Evolutionary conservation across 1,140 invertebrate species (phyloP).

Genomic region (Bilobella aurantiaca): DNA sequence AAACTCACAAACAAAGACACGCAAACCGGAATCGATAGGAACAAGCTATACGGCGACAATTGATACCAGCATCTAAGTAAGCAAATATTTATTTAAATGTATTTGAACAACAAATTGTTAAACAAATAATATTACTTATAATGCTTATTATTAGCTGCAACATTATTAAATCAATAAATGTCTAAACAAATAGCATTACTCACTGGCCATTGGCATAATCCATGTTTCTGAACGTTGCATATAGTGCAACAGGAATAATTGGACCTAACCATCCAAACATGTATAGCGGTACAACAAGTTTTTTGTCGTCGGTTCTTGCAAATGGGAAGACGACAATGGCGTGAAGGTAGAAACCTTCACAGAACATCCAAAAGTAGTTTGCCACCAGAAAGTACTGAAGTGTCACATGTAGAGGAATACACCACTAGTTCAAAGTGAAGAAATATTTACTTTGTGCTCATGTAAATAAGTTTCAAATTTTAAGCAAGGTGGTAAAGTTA

Average conservation of each 20-base stretch:
- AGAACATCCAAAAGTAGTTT: slow-evolving; percentile 50
- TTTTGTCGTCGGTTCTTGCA: slow-evolving; percentile 41
- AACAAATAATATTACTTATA: too few relatives aligned
- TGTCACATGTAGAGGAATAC: slow-evolving; percentile 22
- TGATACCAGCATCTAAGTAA: too few relatives aligned
- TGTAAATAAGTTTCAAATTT: too few relatives aligned
- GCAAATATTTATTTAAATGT: too few relatives aligned
- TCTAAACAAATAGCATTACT: too few relatives aligned
- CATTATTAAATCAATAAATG: too few relatives aligned
- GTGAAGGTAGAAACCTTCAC: slow-evolving; percentile 48
- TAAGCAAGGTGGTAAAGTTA: too few relatives aligned
- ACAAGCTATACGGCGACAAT: too few relatives aligned
- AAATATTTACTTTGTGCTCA: not conserved
- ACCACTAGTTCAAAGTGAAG: slow-evolving; percentile 17
- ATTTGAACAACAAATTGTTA: too few relatives aligned
- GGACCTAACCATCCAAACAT: slow-evolving; percentile 46
- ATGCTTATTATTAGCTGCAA: too few relatives aligned
- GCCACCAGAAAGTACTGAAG: slow-evolving; percentile 36
- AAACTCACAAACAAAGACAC: too few relatives aligned
- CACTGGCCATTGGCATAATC: slow-evolving; percentile 1
- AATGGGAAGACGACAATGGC: slow-evolving; percentile 48
- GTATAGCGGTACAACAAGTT: slow-evolving; percentile 45
- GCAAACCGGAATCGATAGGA: too few relatives aligned
- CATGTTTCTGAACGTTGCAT: slow-evolving; percentile 32
- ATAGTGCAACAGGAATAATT: slow-evolving; percentile 35